These are phyloP conservation scores for Pipa parva DNA, from an alignment of 2,113 vertebrate genomes.

Conservation along the genomic window DNA sequence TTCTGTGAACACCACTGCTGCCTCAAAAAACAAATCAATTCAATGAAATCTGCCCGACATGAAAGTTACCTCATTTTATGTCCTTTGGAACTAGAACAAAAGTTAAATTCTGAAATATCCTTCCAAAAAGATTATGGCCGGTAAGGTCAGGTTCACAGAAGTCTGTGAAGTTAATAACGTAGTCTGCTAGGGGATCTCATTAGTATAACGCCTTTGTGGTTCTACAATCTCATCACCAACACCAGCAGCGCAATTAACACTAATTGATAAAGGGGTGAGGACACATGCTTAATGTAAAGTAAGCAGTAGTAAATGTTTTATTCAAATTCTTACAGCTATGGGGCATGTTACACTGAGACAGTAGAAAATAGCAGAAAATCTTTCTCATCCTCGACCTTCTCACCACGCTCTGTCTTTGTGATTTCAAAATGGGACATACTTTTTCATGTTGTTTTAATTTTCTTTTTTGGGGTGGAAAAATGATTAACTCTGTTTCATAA, in stretches of 20 bases:
- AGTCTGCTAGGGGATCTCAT: slow-evolving; percentile 11
- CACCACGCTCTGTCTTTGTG: background rate
- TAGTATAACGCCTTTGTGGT: slow-evolving; percentile 12
- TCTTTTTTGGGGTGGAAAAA: no score
- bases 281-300: slow-evolving; percentile 1
- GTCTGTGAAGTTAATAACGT: slow-evolving; percentile 17
- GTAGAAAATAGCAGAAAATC: background rate
- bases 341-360: background rate
- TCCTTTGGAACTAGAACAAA: background rate
- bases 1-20: no score
- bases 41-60: no score
- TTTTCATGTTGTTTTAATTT: no score
- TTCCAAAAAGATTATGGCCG: no score
- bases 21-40: no score
- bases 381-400: background rate
- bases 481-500: no score
- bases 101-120: background rate
- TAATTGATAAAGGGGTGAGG: slow-evolving; percentile 35
- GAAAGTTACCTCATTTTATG: background rate
- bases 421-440: no score
- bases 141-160: slow-evolving; percentile 17
- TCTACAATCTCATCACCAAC: slow-evolving; percentile 24
- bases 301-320: background rate
- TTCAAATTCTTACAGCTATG: slow-evolving; percentile 1
- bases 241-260: slow-evolving; percentile 34